A percentile compares a stretch with the other conserved stretches of the same genome.
phyloP scores from a whole-genome alignment of 2,888 invertebrate species.

The Acrobasis consociella region DNA sequence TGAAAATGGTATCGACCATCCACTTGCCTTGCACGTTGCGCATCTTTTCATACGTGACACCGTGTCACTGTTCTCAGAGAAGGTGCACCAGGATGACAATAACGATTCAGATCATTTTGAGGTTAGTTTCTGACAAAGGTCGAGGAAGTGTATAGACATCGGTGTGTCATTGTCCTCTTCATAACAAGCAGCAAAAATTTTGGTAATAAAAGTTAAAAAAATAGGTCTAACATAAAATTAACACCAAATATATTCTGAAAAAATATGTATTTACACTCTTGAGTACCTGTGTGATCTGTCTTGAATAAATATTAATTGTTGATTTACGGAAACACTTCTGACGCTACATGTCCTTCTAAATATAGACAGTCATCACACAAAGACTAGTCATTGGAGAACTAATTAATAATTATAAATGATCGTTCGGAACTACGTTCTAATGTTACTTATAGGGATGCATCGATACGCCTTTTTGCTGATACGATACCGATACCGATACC shows the following conservation, averaged over 20 bases:
- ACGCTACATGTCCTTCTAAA: neutral
- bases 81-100: slow-evolving; percentile 95
- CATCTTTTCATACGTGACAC: slow-evolving; percentile 99
- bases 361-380: neutral
- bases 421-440: neutral
- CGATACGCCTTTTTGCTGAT: too few species aligned
- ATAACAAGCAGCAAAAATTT: too few species aligned
- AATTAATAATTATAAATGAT: neutral
- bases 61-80: slow-evolving; percentile 97
- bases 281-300: too few species aligned
- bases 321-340: neutral
- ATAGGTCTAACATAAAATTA: too few species aligned
- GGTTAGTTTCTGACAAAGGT: slow-evolving; percentile 68
- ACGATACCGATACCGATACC: too few species aligned
- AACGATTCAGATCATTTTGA: slow-evolving; percentile 99
- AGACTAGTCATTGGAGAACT: neutral
- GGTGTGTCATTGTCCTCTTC: too few species aligned
- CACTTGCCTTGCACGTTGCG: slow-evolving; percentile 97
- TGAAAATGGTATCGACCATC: slow-evolving; percentile 95
- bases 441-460: neutral
- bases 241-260: too few species aligned
- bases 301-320: too few species aligned
- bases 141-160: too few species aligned
- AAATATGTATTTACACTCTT: too few species aligned
- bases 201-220: too few species aligned